These are phyloP conservation scores for Peromyscus californicus DNA, from an alignment of 2,113 vertebrate species.

Conservation along the genomic window DNA sequence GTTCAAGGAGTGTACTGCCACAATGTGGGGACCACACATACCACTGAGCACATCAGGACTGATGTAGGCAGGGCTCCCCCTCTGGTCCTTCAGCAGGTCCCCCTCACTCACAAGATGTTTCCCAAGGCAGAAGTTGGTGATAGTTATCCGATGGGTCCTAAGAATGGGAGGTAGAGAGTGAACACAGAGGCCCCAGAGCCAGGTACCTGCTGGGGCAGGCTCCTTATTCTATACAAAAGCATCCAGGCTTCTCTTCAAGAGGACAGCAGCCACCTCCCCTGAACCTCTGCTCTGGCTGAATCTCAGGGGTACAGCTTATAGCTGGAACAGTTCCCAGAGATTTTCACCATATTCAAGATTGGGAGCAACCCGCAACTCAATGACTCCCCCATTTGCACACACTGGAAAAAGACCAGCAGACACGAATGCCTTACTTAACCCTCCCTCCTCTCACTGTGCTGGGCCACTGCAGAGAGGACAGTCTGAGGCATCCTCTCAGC, in stretches of 20 bases:
- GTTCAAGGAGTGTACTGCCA: accelerated
- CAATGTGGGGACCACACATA: constrained; percentile 85
- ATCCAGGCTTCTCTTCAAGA: background rate
- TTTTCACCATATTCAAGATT: background rate
- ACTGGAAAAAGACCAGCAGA: background rate
- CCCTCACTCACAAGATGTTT: constrained; percentile 99
- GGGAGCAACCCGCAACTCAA: background rate
- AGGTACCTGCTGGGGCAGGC: background rate
- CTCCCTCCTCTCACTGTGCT: background rate
- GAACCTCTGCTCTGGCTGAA: background rate
- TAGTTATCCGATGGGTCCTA: constrained; percentile 98
- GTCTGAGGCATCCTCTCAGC: background rate
- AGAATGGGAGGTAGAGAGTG: background rate
- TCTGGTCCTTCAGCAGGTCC: constrained; percentile 99
- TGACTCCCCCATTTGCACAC: background rate
- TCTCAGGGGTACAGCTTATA: background rate
- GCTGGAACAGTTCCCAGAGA: background rate
- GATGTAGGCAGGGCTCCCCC: constrained; percentile 99
- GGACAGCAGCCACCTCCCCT: background rate
- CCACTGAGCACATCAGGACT: constrained; percentile 98
- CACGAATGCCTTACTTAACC: background rate
- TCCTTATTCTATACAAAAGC: background rate
- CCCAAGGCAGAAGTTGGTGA: constrained; percentile 99
- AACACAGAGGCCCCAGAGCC: accelerated
- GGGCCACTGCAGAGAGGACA: background rate